phyloP scores from a whole-genome alignment of 2,888 invertebrate species.

The Heteromurus nitidus region DNA sequence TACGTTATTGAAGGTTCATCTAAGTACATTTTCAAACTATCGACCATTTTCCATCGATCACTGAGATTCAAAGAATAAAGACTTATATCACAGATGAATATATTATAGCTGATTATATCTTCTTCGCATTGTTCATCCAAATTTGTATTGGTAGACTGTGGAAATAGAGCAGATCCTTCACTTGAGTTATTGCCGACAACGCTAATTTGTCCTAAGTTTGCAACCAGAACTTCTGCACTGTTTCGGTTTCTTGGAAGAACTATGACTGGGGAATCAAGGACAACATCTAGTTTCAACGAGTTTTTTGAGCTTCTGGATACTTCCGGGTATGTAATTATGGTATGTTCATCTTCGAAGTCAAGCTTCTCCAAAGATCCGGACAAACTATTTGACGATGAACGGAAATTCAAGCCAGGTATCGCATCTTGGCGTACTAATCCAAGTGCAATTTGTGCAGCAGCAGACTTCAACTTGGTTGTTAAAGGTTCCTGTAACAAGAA shows the following conservation, averaged over 20 bases:
- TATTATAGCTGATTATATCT: constrained; percentile 78
- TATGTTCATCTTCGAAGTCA: constrained; percentile 59
- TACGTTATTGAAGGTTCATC: constrained; percentile 6
- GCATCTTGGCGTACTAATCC: constrained; percentile 81
- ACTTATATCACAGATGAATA: constrained; percentile 91
- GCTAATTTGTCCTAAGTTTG: constrained; percentile 92
- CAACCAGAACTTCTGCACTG: constrained; percentile 90
- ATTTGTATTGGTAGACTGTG: constrained; percentile 10
- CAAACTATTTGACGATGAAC: constrained; percentile 69
- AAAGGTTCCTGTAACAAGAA: constrained; percentile 62
- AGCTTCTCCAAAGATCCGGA: constrained; percentile 70
- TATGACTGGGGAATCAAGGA: constrained; percentile 93
- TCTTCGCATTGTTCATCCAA: constrained; percentile 45
- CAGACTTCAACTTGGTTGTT: constrained; percentile 89
- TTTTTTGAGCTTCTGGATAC: constrained; percentile 14
- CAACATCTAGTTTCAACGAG: constrained; percentile 80
- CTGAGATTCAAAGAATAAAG: constrained; percentile 85
- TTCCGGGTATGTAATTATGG: neutral
- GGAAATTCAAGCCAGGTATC: constrained; percentile 75
- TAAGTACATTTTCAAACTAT: constrained; percentile 71
- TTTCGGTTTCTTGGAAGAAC: constrained; percentile 87
- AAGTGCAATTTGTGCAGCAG: constrained; percentile 95
- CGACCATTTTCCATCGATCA: constrained; percentile 73
- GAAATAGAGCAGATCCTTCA: constrained; percentile 21
- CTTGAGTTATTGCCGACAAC: constrained; percentile 74